Evolutionary conservation across 2,888 invertebrate species (phyloP).

Genomic region (Acanthosepion lycidas): DNA sequence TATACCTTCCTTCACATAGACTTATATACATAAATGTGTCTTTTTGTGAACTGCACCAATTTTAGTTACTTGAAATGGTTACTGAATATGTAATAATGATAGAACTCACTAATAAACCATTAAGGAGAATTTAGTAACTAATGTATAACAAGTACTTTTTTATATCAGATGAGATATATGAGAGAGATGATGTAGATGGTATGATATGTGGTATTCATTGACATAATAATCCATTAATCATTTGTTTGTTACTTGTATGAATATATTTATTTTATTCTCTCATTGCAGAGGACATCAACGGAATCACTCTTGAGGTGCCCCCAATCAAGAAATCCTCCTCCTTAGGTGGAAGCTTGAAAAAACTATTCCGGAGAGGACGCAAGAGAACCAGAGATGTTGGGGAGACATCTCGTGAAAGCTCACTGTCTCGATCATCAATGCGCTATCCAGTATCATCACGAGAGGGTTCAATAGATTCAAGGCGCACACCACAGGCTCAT

Average conservation of each 20-base stretch:
- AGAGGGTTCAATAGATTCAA: constrained; percentile 59
- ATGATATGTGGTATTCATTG: neutral
- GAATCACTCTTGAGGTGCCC: constrained; percentile 56
- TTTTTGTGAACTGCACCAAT: too few relatives aligned
- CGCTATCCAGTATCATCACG: constrained; percentile 62
- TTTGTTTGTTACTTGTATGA: neutral
- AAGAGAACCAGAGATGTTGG: constrained; percentile 62
- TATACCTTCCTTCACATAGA: too few relatives aligned
- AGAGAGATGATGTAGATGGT: neutral
- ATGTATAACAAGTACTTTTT: too few relatives aligned
- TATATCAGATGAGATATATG: too few relatives aligned
- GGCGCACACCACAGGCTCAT: neutral
- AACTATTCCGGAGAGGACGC: constrained; percentile 66
- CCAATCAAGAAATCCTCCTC: constrained; percentile 70
- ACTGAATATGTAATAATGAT: too few relatives aligned
- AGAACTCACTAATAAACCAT: too few relatives aligned
- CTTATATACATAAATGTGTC: too few relatives aligned
- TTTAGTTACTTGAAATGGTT: too few relatives aligned
- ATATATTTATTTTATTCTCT: constrained; percentile 45
- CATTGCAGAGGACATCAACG: constrained; percentile 67
- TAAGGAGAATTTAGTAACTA: too few relatives aligned
- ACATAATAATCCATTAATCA: neutral
- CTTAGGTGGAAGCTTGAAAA: constrained; percentile 70
- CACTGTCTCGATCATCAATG: constrained; percentile 64
- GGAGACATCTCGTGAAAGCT: constrained; percentile 68